Percentiles rank a stretch among this genome's conserved stretches.
These are phyloP conservation scores for Parasteatoda tepidariorum DNA, from an alignment of 1,140 invertebrate genomes.

Conservation along the genomic window DNA sequence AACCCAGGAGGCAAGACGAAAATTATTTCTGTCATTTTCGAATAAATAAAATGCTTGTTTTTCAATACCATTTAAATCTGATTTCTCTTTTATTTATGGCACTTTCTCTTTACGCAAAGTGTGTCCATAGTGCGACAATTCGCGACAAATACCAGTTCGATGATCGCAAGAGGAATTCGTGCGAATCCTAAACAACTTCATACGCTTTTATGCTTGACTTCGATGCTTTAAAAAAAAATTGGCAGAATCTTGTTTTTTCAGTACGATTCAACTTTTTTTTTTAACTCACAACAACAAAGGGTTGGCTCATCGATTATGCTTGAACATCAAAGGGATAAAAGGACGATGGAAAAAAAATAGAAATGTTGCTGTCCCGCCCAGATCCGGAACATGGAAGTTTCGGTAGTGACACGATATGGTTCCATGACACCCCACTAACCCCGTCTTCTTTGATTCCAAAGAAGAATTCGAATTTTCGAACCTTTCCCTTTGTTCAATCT, in stretches of 20 bases:
- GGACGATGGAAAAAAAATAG: background rate
- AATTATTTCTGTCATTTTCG: too few species aligned
- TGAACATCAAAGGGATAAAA: constrained; percentile 33
- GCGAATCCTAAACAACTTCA: constrained; percentile 6
- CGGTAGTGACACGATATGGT: constrained; percentile 16
- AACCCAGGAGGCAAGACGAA: too few species aligned
- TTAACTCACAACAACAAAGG: too few species aligned
- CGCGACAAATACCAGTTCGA: background rate
- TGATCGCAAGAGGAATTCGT: constrained; percentile 28
- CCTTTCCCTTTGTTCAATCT: constrained; percentile 5
- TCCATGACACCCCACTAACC: constrained; percentile 45
- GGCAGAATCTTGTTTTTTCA: background rate
- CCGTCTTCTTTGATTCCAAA: constrained; percentile 5
- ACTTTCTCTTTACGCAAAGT: background rate
- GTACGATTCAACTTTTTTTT: background rate
- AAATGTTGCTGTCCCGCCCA: constrained; percentile 24
- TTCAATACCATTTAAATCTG: background rate
- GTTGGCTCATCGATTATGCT: too few species aligned
- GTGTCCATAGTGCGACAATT: background rate
- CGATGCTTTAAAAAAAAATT: background rate
- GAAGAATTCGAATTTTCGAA: background rate
- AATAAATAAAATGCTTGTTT: too few species aligned
- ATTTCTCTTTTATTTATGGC: background rate
- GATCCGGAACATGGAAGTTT: constrained; percentile 28
- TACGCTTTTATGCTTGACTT: background rate